Base-by-base conservation (phyloP, 2,888 invertebrate genomes). In the Poecilobothrus nobilitatus region DNA sequence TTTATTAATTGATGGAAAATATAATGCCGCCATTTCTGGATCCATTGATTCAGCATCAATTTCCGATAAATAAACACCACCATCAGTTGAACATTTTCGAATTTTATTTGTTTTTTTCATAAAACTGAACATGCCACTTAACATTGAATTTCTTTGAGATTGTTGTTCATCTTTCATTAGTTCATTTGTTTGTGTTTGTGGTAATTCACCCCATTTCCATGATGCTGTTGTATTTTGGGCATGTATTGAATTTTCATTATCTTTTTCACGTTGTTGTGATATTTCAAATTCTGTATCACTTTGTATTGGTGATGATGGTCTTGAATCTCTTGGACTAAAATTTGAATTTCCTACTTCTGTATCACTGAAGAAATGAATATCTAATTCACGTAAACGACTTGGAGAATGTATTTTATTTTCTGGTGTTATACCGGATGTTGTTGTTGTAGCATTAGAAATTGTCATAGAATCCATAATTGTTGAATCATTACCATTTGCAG, bases 231-330 rank as follows among this genome's bases (percentile, higher is more conserved):
- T 76, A 64, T 74, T 77, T 5, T 75, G 75, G 70, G 78, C 75
- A n/a, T n/a, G n/a, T 21, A 76, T 71, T 72, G 80, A 77, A 15
- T 69, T 75, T 41, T 74, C 75, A 67, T 68, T 74, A 22, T 76
- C 78, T 71, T 88, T 80, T 53, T 79, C 80, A 33, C 82, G 77
- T 77, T 80, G 75, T 76, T 80, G 75, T 0, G 82, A 80, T 71
- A 86, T 87, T 81, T 97, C 97, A 77, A 94, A 90, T 79, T 97
- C 97, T 0, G 96, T 95, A 81, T 97, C 97, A 63, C 96, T 96
- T 80, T 95, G 95, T 71, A 92, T 88, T 9, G 95, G 95, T 18
- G 94, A 91, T 72, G 89, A 88, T 62, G 91, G 88, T 70, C 94
- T 87, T 53, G 91, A 90, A 71, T 85, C 83, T 53, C 77, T 79